These are phyloP conservation scores for Myopa tessellatipennis DNA, from an alignment of 2,888 invertebrate genomes.

Conservation along the genomic window DNA sequence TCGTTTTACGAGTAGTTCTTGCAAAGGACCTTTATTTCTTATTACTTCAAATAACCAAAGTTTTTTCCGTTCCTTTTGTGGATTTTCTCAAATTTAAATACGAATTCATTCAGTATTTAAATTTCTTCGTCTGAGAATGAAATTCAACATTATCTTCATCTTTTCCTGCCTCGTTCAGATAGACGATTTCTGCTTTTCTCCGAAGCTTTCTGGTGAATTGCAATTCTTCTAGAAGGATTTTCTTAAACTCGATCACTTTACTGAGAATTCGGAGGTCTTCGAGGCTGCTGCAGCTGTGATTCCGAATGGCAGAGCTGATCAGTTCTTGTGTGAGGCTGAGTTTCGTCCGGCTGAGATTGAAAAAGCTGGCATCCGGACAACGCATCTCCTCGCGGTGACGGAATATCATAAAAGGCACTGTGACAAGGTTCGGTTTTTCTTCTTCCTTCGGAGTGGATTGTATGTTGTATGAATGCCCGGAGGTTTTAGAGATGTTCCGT, in stretches of 20 bases:
- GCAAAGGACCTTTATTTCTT: background rate
- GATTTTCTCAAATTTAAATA: background rate
- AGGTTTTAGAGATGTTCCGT: background rate
- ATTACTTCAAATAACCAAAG: background rate
- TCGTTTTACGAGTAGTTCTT: too few relatives aligned
- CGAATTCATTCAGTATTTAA: background rate
- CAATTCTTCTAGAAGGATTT: background rate
- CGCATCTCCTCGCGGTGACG: background rate
- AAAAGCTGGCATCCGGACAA: background rate
- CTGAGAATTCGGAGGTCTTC: constrained; percentile 12
- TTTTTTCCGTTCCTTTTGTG: background rate
- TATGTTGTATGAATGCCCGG: background rate
- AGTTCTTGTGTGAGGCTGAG: background rate
- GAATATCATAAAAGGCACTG: constrained; percentile 2
- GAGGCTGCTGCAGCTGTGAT: background rate
- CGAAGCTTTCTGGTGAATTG: background rate
- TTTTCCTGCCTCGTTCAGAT: background rate
- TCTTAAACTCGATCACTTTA: constrained; percentile 22
- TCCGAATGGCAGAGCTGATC: background rate
- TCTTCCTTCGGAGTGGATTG: background rate
- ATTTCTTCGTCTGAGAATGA: background rate
- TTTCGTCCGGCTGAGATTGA: constrained; percentile 6
- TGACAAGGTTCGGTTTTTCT: background rate
- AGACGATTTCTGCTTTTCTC: background rate
- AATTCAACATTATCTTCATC: background rate